Evolutionary conservation across 1,140 invertebrate species (phyloP).

Genomic region (Dryas iulia): DNA sequence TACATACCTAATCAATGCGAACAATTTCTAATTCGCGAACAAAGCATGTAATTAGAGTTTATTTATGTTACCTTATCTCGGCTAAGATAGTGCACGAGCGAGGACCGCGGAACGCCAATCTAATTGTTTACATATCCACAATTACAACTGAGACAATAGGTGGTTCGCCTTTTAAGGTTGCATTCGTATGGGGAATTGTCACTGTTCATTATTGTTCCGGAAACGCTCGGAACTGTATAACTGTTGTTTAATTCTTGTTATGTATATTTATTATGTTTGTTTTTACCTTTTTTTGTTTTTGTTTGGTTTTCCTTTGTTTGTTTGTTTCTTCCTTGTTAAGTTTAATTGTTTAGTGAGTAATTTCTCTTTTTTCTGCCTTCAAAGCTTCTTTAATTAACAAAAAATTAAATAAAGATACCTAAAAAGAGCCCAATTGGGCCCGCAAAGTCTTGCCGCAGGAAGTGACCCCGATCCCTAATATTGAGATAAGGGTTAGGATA

Average conservation of each 20-base stretch:
- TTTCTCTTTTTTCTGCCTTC: too few relatives aligned
- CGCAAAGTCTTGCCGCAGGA: too few relatives aligned
- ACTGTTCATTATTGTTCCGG: constrained; percentile 30
- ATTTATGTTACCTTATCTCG: constrained; percentile 66
- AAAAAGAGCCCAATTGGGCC: too few relatives aligned
- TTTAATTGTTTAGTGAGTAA: too few relatives aligned
- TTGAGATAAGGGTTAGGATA: too few relatives aligned
- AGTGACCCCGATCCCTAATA: too few relatives aligned
- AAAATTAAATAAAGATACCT: too few relatives aligned
- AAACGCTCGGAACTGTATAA: constrained; percentile 31
- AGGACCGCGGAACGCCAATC: constrained; percentile 39
- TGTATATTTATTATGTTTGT: not conserved
- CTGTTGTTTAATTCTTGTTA: constrained; percentile 20
- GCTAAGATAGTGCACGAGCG: constrained; percentile 46
- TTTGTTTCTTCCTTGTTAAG: too few relatives aligned
- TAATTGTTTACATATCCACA: constrained; percentile 49
- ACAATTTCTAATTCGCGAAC: constrained; percentile 40
- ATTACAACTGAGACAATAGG: constrained; percentile 25
- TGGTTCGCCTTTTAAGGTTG: constrained; percentile 32
- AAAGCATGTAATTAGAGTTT: constrained; percentile 65
- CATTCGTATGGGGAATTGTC: constrained; percentile 31
- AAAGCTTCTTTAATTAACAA: too few relatives aligned
- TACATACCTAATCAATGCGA: constrained; percentile 20
- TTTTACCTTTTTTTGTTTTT: not conserved
- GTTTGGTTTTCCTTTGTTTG: not conserved